phyloP scores from a whole-genome alignment of 2,113 vertebrate genomes.

The Myotis brandtii region DNA sequence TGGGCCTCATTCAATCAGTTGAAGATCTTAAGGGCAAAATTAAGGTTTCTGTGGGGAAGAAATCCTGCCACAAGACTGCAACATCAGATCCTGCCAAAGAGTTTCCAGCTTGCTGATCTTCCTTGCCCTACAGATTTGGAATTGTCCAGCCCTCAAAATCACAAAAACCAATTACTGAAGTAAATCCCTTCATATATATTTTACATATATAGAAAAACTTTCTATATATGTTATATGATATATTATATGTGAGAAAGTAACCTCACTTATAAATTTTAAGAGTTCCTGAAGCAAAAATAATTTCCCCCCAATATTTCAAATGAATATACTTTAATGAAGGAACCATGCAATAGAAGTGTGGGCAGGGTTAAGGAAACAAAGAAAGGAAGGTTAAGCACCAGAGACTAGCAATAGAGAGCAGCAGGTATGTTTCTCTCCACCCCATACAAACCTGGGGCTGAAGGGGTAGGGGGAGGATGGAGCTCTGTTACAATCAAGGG shows the following conservation, averaged over 20 bases:
- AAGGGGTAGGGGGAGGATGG: too few species aligned
- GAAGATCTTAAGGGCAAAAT: background rate
- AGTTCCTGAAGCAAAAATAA: background rate
- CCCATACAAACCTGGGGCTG: background rate
- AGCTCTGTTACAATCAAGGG: background rate
- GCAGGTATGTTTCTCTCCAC: too few species aligned
- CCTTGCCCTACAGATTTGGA: background rate
- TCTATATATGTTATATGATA: background rate
- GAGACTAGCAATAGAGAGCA: background rate
- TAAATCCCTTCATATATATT: background rate
- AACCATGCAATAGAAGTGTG: background rate
- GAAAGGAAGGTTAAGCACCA: background rate
- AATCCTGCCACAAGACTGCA: background rate
- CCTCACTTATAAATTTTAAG: background rate
- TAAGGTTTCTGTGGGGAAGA: background rate
- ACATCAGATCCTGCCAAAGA: background rate
- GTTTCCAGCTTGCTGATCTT: background rate
- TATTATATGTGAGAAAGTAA: background rate
- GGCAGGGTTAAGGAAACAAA: background rate
- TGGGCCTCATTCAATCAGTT: background rate
- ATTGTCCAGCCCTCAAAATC: background rate
- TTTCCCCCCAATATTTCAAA: background rate
- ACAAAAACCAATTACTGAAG: background rate
- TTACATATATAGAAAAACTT: background rate
- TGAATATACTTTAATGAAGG: background rate